Evolutionary conservation across 2,113 vertebrate species (phyloP), one percentile per base, ranked within the genome.

Genomic region (Dromaius novaehollandiae): DNA sequence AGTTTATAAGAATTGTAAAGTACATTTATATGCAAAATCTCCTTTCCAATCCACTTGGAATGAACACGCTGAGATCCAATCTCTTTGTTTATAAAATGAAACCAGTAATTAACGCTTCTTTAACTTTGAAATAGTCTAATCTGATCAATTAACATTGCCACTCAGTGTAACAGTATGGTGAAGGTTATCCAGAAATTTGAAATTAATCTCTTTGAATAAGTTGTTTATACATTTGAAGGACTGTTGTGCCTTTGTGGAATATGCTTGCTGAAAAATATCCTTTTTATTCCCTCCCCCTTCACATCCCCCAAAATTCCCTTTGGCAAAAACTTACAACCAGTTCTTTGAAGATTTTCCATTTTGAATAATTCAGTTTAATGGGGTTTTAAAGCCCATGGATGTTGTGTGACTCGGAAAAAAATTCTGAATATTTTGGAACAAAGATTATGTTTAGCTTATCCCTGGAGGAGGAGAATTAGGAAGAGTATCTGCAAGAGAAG

Each of bases 331-430:
- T 83, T 73, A 48, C 21, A 89, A 73, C 13, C 42, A 30, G 32
- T 42, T 77, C 70, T 92, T 86, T 92, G 51, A 86, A 71, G n/a
- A 73, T 86, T 80, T 92, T 89, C 76, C 46, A 44, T 77, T 92
- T 56, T 74, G 40, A 89, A 78, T 89, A 82, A 86, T 74, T 80
- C 58, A 50, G 38, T 60, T 78, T 82, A 89, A 77, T 61, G 64
- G 51, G 55, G 76, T 77, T 95, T 86, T 86, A 92, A 78, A 95
- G 53, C 40, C 32, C 26, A 55, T 70, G 61, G 61, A 84, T 53
- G 60, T 78, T 77, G 17, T 82, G 44, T 92, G 51, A 92, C 48
- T 13, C 73, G 46, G 69, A 82, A 94, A 77, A 55, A 61, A 44
- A 26, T 58, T 70, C 55, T 75, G 65, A 89, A 73, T 13, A 34